A percentile compares a stretch with the other conserved stretches of the same genome.
These are phyloP conservation scores for Galemys pyrenaicus DNA, from an alignment of 2,113 vertebrate genomes.

Conservation along the genomic window DNA sequence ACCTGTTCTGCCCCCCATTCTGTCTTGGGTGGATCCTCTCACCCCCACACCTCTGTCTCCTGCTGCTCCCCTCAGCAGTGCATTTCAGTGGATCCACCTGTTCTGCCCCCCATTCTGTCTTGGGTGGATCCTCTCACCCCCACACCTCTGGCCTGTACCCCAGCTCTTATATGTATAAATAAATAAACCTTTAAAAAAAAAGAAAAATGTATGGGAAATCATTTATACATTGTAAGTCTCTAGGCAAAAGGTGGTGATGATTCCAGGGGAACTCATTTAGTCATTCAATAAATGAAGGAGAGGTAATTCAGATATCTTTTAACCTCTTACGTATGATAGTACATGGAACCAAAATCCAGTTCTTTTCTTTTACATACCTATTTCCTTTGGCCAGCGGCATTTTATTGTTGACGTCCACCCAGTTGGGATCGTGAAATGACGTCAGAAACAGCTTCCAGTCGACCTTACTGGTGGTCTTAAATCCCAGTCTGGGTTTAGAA, in stretches of 20 bases:
- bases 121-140: too few relatives aligned
- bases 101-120: too few relatives aligned
- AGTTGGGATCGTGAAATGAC: conserved; percentile 45
- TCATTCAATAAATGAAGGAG: not conserved
- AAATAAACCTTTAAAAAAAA: too few relatives aligned
- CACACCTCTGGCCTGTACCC: too few relatives aligned
- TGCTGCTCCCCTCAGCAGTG: too few relatives aligned
- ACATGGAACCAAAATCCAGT: not conserved
- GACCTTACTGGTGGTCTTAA: conserved; percentile 76
- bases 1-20: too few relatives aligned
- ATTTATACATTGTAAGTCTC: not conserved
- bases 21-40: too few relatives aligned
- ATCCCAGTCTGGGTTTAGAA: conserved; percentile 75
- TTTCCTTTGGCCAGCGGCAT: conserved; percentile 37
- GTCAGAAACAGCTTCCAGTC: conserved; percentile 83
- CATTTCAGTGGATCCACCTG: too few relatives aligned
- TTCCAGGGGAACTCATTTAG: not conserved
- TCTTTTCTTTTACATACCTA: conserved; percentile 51
- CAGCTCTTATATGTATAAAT: too few relatives aligned
- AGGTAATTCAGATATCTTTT: not conserved
- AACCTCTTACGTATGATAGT: not conserved
- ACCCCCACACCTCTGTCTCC: too few relatives aligned
- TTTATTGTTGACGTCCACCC: conserved; percentile 12
- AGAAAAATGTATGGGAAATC: not conserved
- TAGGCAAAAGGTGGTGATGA: not conserved